Conservation (phyloP, 2,888 invertebrate genomes). For the Calameuta idolon region DNA sequence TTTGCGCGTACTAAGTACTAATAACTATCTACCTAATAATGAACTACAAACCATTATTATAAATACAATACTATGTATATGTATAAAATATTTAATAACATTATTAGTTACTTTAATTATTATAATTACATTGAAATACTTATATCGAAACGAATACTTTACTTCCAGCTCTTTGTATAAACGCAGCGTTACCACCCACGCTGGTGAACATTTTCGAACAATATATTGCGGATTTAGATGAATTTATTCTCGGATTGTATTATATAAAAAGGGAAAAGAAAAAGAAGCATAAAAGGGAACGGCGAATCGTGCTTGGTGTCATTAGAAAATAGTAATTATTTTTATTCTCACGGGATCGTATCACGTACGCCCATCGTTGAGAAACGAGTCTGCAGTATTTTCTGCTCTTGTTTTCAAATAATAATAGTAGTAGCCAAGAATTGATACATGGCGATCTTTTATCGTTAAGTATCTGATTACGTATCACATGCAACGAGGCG, state of each 20-base stretch:
- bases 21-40: slow-evolving; percentile 47
- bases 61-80: slow-evolving; percentile 54
- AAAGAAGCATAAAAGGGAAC: not conserved
- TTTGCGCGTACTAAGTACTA: slow-evolving; percentile 51
- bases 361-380: not conserved
- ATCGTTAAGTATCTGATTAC: not conserved
- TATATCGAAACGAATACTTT: slow-evolving; percentile 16
- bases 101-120: slow-evolving; percentile 45
- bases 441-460: not conserved
- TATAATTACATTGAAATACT: slow-evolving; percentile 46
- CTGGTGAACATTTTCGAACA: not conserved
- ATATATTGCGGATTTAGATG: not conserved
- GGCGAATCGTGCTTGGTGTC: not conserved
- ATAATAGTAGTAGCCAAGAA: not conserved
- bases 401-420: not conserved
- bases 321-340: not conserved
- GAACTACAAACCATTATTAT: slow-evolving; percentile 47
- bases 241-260: slow-evolving; percentile 6
- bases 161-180: not conserved
- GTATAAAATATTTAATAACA: slow-evolving; percentile 61
- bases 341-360: not conserved
- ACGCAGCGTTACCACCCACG: not conserved
- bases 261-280: not conserved
- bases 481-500: not conserved
- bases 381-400: not conserved